Base-by-base conservation (phyloP, 2,888 invertebrate genomes). In the Agonum fuliginosum region DNA sequence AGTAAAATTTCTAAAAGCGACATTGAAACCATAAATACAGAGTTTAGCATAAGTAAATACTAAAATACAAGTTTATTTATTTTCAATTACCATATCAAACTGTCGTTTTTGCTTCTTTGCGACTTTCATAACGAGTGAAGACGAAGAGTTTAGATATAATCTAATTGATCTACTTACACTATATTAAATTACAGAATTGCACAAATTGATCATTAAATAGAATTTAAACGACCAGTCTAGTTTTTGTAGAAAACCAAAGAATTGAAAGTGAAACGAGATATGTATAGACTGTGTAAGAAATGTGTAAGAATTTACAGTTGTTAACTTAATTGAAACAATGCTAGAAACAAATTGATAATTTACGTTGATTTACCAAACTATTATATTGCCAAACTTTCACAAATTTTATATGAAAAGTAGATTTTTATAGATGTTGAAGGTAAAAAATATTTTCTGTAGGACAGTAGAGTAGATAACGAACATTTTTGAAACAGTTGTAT, bases 1-100 rank as follows among this genome's bases (percentile, higher is more conserved):
- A 62, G 58, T 30, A 62, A 62, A 30, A 62, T 62, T 62, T 30
- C 30, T 62, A 62, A 6, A 54, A n/a, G 14, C 30, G 58, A 62
- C 58, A 62, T 30, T 62, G 27, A 62, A 62, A n/a, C 14, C 27
- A 62, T 62, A 62, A 30, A 62, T 30, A 30, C 58, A 62, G 8
- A 14, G 27, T 27, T 62, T 22, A 54, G 10, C 58, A 34, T 30
- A 62, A 17, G 30, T 62, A 62, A 30, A 30, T 62, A 62, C 27
- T 30, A 62, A 12, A 12, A 62, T 62, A 17, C 58, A 17, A 62
- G 27, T 62, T 62, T 30, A 27, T 14, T 30, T 62, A 22, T 51
- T 51, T 51, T 20, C 10, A 10, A 22, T 51, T 51, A 22, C 10
- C 48, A 20, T 51, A 51, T 51, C 6, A 22, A 22, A 51, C 46